Base-by-base conservation (phyloP, 2,113 vertebrate species). In the Capreolus pygargus region DNA sequence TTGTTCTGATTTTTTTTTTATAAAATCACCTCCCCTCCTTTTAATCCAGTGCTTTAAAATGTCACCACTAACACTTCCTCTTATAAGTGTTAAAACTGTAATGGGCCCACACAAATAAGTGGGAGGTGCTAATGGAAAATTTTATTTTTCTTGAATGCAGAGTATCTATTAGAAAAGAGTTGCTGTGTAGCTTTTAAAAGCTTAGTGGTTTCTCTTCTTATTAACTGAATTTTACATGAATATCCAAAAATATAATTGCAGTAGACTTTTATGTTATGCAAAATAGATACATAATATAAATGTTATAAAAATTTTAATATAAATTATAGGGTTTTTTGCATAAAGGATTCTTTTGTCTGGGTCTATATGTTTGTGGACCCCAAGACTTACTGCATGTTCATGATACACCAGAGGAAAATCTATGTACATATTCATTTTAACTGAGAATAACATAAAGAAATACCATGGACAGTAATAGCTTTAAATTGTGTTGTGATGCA, bases 51-150 rank as follows among this genome's bases (percentile, higher is more conserved):
- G 19, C 92, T 95, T 88, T 93, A 78, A 97, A 97, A 97, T 91
- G 86, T 67, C 83, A 25, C 70, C 82, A 92, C 96, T 91, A 96
- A 93, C 95, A 78, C 81, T 86, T 96, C 33, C 50, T 78, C 76
- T 97, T 94, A 13, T 86, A 83, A 94, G 89, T 97, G 87, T 86
- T 93, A 96, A 96, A 94, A 94, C 86, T 85, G 36, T 70, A 94
- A 88, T 83, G 47, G 70, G 50, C 94, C 95, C 81, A 96, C 84
- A 95, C 55, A 83, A 93, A 60, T 67, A 92, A 47, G 89, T 91
- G 54, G 92, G 95, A 97, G 43, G 91, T 97, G 96, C 86, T 93
- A 97, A 98, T 95, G 97, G 95, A 36, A 36, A 33, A 81, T 4
- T n/a, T 74, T 36, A 47, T 93, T 76, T 92, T 86, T 92, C 47